Conservation (phyloP, 2,113 vertebrate species). For the Solea solea region DNA sequence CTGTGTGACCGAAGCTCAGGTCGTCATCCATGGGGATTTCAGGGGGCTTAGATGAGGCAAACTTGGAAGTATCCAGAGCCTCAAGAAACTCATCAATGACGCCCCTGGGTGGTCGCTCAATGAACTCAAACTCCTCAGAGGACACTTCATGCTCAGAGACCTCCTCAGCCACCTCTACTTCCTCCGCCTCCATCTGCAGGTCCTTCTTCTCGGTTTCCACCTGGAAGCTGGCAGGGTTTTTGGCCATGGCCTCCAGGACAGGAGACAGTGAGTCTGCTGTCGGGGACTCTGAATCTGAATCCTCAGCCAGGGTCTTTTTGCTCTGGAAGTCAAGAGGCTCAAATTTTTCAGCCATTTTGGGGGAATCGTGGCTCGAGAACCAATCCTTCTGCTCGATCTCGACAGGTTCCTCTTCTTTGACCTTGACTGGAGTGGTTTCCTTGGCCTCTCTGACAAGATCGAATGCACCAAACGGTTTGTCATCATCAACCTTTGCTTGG, state of each 20-base stretch:
- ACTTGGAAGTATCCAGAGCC: conserved; percentile 78
- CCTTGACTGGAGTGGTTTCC: conserved; percentile 73
- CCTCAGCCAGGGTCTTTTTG: conserved; percentile 60
- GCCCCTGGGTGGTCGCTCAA: conserved; percentile 78
- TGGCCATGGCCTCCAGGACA: conserved; percentile 80
- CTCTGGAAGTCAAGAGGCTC: conserved; percentile 72
- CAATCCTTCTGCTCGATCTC: conserved; percentile 74
- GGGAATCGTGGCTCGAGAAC: conserved; percentile 69
- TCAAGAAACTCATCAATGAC: conserved; percentile 82
- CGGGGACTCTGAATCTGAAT: conserved; percentile 80
- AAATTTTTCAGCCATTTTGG: conserved; percentile 63
- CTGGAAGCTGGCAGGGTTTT: conserved; percentile 79
- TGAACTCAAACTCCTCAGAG: conserved; percentile 85
- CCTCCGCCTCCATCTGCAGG: conserved; percentile 62
- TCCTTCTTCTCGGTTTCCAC: conserved; percentile 69
- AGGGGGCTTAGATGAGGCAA: conserved; percentile 64
- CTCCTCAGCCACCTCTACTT: conserved; percentile 74
- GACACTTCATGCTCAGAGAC: conserved; percentile 81
- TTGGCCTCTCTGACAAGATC: conserved; percentile 93
- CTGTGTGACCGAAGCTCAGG: conserved; percentile 52
- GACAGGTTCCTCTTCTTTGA: conserved; percentile 53
- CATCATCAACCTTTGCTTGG: conserved; percentile 54
- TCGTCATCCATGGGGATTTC: conserved; percentile 76
- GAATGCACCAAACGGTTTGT: conserved; percentile 88
- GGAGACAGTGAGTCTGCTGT: conserved; percentile 82